Evolutionary conservation across 1,140 invertebrate genomes (phyloP).

Genomic region (Drosophila kanapiae): DNA sequence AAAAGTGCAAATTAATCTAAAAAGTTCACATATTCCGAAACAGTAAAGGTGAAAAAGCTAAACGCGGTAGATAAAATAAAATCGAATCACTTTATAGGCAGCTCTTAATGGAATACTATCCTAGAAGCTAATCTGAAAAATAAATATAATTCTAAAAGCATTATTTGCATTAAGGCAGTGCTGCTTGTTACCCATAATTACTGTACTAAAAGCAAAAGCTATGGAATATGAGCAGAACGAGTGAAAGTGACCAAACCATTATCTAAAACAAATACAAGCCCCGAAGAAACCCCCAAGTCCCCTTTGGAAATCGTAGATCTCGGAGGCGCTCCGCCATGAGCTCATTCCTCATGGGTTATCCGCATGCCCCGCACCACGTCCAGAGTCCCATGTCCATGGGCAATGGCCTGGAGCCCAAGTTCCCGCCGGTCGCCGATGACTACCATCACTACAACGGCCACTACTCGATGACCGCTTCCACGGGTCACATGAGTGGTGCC

Average conservation of each 20-base stretch:
- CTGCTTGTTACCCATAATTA: constrained; percentile 1
- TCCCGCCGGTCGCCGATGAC: constrained; percentile 83
- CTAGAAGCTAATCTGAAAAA: too few relatives aligned
- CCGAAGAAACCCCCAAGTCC: neutral
- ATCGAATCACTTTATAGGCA: too few relatives aligned
- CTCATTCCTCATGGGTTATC: constrained; percentile 85
- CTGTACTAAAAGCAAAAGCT: constrained; percentile 23
- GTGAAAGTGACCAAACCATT: constrained; percentile 35
- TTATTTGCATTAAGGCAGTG: neutral
- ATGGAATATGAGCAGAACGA: constrained; percentile 44
- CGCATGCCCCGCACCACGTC: constrained; percentile 86
- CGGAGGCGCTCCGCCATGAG: constrained; percentile 64
- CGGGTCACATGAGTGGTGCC: constrained; percentile 72
- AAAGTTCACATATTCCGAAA: constrained; percentile 1
- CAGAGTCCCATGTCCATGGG: constrained; percentile 84
- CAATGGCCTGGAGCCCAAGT: constrained; percentile 82
- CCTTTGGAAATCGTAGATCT: neutral
- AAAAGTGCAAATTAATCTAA: constrained; percentile 7
- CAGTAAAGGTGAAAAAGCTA: neutral
- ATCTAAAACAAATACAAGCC: constrained; percentile 3
- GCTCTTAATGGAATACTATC: too few relatives aligned
- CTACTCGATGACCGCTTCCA: constrained; percentile 82
- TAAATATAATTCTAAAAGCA: neutral
- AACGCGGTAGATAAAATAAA: too few relatives aligned
- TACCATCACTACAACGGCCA: constrained; percentile 85